Conservation (phyloP, 2,888 invertebrate genomes). For the Platypus cylindrus region DNA sequence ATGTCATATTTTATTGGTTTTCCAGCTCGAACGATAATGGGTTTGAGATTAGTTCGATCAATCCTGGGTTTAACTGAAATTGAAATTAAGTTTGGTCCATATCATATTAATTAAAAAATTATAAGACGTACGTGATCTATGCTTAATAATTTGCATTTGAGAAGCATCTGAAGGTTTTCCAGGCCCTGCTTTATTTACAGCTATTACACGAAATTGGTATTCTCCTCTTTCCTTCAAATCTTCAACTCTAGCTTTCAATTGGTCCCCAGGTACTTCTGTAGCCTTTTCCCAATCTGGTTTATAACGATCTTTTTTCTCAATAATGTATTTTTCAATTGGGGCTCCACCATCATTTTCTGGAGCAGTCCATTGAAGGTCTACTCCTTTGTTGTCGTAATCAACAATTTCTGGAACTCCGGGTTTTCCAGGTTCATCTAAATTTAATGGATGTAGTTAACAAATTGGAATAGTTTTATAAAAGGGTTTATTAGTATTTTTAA, state of each 20-base stretch:
- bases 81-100: constrained; percentile 10
- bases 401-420: constrained; percentile 85
- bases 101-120: neutral
- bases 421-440: constrained; percentile 70
- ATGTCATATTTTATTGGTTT: constrained; percentile 87
- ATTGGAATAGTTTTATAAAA: neutral
- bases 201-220: constrained; percentile 82
- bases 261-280: constrained; percentile 65
- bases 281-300: constrained; percentile 86
- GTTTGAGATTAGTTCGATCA: constrained; percentile 87
- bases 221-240: constrained; percentile 83
- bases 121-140: constrained; percentile 63
- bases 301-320: constrained; percentile 79
- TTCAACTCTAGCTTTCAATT: constrained; percentile 63
- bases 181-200: constrained; percentile 87
- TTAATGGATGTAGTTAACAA: no score
- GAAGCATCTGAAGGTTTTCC: constrained; percentile 85
- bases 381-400: constrained; percentile 89
- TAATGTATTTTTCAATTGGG: constrained; percentile 83
- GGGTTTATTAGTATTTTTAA: no score
- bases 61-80: constrained; percentile 87
- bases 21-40: constrained; percentile 78
- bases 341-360: constrained; percentile 85
- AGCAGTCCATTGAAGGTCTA: constrained; percentile 81
- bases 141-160: constrained; percentile 76